Base-by-base conservation (phyloP, 2,888 invertebrate species). In the Himalopsyche anomala region DNA sequence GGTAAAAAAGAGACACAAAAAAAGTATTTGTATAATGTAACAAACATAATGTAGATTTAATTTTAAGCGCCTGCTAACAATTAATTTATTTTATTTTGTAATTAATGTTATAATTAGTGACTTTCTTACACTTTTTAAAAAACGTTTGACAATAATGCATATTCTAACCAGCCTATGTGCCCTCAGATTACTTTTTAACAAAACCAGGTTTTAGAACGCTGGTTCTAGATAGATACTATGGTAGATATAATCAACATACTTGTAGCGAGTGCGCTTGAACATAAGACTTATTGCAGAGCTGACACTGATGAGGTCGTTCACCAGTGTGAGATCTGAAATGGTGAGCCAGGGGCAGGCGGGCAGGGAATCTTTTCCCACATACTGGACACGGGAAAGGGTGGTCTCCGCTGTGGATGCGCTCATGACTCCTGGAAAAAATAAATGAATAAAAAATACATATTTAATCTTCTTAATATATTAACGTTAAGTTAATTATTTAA, bases 321-420 rank as follows among this genome's bases (percentile, higher is more conserved):
- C 86, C 88, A 5, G 83, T 84, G 51, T 88, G 88, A 17, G 88
- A 85, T 5, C 81, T 82, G 28, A 88, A 42, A 54, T 88, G 88
- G 12, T 85, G 28, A 8, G 81, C 56, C 62, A 88, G 40, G 5
- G 88, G 83, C n/a, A 84, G 69, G 45, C 87, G 79, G 17, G 88
- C 82, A 8, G 85, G 81, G 83, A 87, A 88, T 55, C 84, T 79
- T 79, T 88, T 88, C 79, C 80, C 80, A 62, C 88, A 88, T 6
- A 84, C 12, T 5, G 83, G 17, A 79, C 88, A 88, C 19, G 87
- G 85, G 55, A 87, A 88, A 5, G 85, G 88, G 45, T 87, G 88
- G n/a, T 87, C 82, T 28, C 91, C 91, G 19, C 90, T 91, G 85
- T 91, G 91, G n/a, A 91, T 90, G 45, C 91, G 89, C 79, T 90